Base-by-base conservation (phyloP, 2,888 invertebrate genomes). In the Brenthis hecate region DNA sequence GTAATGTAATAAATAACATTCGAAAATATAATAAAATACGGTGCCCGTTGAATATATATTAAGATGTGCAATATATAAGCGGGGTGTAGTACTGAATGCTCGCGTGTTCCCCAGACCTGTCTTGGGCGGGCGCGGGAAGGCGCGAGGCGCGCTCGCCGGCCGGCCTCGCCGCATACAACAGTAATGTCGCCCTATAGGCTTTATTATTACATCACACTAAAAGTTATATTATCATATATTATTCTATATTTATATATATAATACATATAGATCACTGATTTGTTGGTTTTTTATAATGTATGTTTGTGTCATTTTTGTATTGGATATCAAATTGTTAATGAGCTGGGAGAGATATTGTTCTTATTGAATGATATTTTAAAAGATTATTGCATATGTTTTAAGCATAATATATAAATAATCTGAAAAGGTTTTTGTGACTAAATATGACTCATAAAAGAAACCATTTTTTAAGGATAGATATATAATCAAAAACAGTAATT, bases 141-240 rank as follows among this genome's bases (percentile, higher is more conserved):
- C 89, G 89, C 81, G 89, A 88, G 74, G 87, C 87, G 83, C 86
- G 85, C 86, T 87, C 90, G 78, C 88, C 89, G 77, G 80, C 86
- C 85, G 81, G 90, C 83, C 81, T 87, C 79, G 77, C 89, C 73
- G 80, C 89, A 76, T 86, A 87, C 85, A 87, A 89, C 88, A 90
- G 90, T 90, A 90, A 89, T 53, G 70, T 73, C 72, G 68, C 70
- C 72, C 70, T 67, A 28, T 60, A 50, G 60, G 50, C 60, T 60
- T 60, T 60, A 60, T 60, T 60, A 60, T 60, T 50, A 48, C 47
- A 57, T 57, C 28, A 58, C 23, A 65, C 60, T 50, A 54, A 48
- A 61, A 19, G 36, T 48, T 28, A 28, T 13, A 54, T 54, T 28
- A 6, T 23, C 19, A 57, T 57, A 28, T n/a, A 14, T 13, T 55